Evolutionary conservation across 2,888 invertebrate species (phyloP).

Genomic region (Empis livida): DNA sequence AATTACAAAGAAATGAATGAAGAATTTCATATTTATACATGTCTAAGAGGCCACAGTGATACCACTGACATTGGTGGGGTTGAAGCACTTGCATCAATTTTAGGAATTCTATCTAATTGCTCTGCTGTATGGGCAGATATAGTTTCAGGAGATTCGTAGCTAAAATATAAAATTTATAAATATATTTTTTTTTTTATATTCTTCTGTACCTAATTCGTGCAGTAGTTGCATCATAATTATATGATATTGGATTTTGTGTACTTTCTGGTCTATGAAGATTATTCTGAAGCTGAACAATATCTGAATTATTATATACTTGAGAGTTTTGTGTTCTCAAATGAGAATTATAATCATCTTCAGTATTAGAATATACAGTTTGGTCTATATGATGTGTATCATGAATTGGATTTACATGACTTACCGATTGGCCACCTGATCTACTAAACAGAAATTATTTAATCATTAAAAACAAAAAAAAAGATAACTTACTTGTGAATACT

Average conservation of each 20-base stretch:
- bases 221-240: slow-evolving; percentile 54
- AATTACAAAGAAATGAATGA: slow-evolving; percentile 4
- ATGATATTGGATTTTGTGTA: slow-evolving; percentile 46
- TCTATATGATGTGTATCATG: slow-evolving; percentile 8
- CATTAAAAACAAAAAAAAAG: too few relatives aligned
- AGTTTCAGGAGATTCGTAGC: not conserved
- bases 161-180: slow-evolving; percentile 6
- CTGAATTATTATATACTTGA: too few relatives aligned
- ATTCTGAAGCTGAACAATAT: slow-evolving; percentile 24
- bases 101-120: too few relatives aligned
- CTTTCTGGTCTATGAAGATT: slow-evolving; percentile 48
- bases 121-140: too few relatives aligned
- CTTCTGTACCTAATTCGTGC: slow-evolving; percentile 38
- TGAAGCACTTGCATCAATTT: slow-evolving; percentile 32
- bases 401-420: not conserved
- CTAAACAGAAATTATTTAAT: slow-evolving; percentile 38
- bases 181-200: too few relatives aligned
- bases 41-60: not conserved
- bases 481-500: slow-evolving; percentile 29
- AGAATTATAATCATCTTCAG: too few relatives aligned
- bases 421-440: slow-evolving; percentile 30
- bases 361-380: not conserved
- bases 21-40: not conserved
- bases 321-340: too few relatives aligned
- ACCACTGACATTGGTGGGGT: slow-evolving; percentile 48